Base-by-base conservation (phyloP, 1,140 invertebrate genomes). In the Branchinecta lynchi region DNA sequence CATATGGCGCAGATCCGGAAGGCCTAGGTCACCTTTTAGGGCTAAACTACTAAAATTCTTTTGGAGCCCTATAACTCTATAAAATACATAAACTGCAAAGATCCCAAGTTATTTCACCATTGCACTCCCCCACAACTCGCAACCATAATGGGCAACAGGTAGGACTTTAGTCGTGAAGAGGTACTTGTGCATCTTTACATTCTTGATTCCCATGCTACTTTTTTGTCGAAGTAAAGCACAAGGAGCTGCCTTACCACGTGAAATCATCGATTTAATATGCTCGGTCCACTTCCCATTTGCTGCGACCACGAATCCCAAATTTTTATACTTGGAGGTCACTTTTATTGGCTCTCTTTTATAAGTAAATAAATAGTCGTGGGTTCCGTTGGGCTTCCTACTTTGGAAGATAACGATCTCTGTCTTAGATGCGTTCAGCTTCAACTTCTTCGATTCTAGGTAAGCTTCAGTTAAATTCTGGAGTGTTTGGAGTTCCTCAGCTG, bases 361-460 rank as follows among this genome's bases (percentile, higher is more conserved):
- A n/a, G n/a, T n/a, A n/a, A n/a, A n/a, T 9, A 51, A 9, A n/a
- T 51, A 51, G n/a, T n/a, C n/a, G n/a, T n/a, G n/a, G n/a, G n/a
- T n/a, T 51, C 46, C 46, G 46, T 51, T 51, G 46, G 46, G 46
- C n/a, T 51, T 9, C 9, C n/a, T n/a, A n/a, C 46, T 51, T 9
- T 51, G 46, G n/a, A 51, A 51, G 9, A 51, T 51, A n/a, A 51
- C 46, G 46, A 51, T 51, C 46, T n/a, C 46, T 9, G 46, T 51
- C 46, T 51, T 51, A n/a, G 46, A 51, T 51, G 46, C n/a, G n/a
- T 51, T 51, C n/a, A 51, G 46, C 46, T 51, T 51, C 46, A 51
- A 51, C n/a, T 51, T 51, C 46, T 51, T 51, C n/a, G 46, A 9
- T 51, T 51, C 46, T 51, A 51, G n/a, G 46, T 51, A 51, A 51